A percentile compares a stretch with the other conserved stretches of the same genome.
Conservation (phyloP, 2,888 invertebrate genomes). For the Rhingia campestris region DNA sequence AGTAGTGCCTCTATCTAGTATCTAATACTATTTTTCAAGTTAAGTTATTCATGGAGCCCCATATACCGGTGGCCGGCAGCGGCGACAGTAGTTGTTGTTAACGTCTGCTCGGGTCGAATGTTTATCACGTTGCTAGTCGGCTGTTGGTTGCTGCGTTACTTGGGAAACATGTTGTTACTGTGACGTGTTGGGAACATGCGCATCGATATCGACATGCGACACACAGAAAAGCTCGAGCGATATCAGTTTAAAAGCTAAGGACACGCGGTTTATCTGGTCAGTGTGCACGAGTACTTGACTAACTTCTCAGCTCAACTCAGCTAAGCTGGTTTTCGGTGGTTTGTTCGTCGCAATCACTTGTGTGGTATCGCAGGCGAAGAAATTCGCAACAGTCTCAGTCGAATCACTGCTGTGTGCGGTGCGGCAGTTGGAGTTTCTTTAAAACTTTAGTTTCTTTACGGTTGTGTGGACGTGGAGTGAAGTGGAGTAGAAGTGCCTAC, state of each 20-base stretch:
- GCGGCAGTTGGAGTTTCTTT: conserved; percentile 38
- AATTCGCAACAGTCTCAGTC: conserved; percentile 41
- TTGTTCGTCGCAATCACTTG: conserved; percentile 20
- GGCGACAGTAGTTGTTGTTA: not conserved
- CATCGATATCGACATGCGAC: not conserved
- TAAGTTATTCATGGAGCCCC: conserved; percentile 58
- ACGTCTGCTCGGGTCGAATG: conserved; percentile 27
- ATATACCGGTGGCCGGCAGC: conserved; percentile 32
- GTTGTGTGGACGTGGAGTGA: not conserved
- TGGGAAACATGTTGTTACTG: conserved; percentile 54
- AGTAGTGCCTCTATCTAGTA: no score
- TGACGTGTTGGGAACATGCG: conserved; percentile 38
- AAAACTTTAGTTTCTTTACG: not conserved
- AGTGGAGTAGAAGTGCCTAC: conserved; percentile 2
- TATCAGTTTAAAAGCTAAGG: conserved; percentile 82
- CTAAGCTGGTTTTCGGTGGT: conserved; percentile 17
- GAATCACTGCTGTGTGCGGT: conserved; percentile 57
- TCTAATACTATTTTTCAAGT: conserved; percentile 14
- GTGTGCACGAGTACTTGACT: conserved; percentile 75
- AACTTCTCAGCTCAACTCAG: conserved; percentile 43
- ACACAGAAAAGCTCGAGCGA: conserved; percentile 70
- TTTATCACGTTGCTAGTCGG: conserved; percentile 25
- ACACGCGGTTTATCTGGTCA: conserved; percentile 78
- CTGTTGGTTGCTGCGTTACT: not conserved
- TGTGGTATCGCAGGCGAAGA: conserved; percentile 21